These are phyloP conservation scores for Empis stercorea DNA, from an alignment of 2,888 invertebrate genomes.

Conservation along the genomic window DNA sequence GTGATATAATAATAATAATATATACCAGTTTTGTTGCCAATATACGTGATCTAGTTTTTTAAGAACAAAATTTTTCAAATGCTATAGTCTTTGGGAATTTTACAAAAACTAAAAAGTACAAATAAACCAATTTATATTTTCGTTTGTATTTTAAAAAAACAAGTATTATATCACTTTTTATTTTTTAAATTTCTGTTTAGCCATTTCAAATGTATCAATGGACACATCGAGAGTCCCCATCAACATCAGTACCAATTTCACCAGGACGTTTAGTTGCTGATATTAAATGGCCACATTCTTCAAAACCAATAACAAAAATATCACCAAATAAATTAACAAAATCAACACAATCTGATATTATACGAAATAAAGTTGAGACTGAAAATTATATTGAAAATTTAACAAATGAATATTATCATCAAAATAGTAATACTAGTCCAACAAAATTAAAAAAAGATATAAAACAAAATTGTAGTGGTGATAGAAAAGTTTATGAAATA, in stretches of 20 bases:
- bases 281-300: slow-evolving; percentile 56
- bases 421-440: no score
- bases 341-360: slow-evolving; percentile 15
- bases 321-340: slow-evolving; percentile 15
- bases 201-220: slow-evolving; percentile 85
- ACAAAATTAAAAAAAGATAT: background rate
- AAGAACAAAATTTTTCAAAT: no score
- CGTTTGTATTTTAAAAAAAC: background rate
- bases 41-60: no score
- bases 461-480: background rate
- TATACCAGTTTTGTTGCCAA: no score
- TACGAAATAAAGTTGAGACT: slow-evolving; percentile 12
- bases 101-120: no score
- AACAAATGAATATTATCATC: no score
- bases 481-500: background rate
- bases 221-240: slow-evolving; percentile 65
- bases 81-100: no score
- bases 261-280: slow-evolving; percentile 58
- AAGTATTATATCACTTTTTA: background rate
- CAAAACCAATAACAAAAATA: slow-evolving; percentile 24
- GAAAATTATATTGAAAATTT: slow-evolving; percentile 8
- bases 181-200: slow-evolving; percentile 36
- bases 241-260: slow-evolving; percentile 54
- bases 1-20: no score
- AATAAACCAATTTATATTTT: no score